A percentile compares a stretch with the other conserved stretches of the same genome.
Evolutionary conservation across 2,888 invertebrate genomes (phyloP).

Genomic region (Marasmarcha lunaedactyla): DNA sequence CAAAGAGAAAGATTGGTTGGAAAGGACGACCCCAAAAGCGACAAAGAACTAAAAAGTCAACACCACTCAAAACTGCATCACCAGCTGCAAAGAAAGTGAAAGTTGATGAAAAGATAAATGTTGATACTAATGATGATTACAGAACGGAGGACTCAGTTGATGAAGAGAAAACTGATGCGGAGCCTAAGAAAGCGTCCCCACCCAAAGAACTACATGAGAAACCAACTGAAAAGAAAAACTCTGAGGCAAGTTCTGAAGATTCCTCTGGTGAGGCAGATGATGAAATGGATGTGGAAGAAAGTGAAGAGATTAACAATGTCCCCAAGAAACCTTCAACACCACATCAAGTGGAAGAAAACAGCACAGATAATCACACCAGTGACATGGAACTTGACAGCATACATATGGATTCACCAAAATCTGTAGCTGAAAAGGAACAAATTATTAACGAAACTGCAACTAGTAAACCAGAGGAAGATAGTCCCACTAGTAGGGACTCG

Average conservation of each 20-base stretch:
- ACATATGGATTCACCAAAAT: conserved; percentile 60
- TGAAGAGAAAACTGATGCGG: conserved; percentile 21
- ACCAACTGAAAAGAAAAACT: conserved; percentile 40
- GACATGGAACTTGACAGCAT: conserved; percentile 64
- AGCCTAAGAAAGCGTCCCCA: conserved; percentile 15
- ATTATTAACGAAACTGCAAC: conserved; percentile 39
- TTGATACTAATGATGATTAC: conserved; percentile 25
- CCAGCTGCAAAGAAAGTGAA: conserved; percentile 45
- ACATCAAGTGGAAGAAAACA: conserved; percentile 43
- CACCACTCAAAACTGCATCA: conserved; percentile 23
- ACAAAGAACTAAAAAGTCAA: conserved; percentile 28
- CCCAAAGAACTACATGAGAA: conserved; percentile 27
- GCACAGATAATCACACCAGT: conserved; percentile 60
- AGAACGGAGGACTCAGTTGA: conserved; percentile 41
- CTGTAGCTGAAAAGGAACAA: conserved; percentile 48
- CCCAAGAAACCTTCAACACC: conserved; percentile 50
- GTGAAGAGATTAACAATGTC: conserved; percentile 49
- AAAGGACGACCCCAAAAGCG: conserved; percentile 53
- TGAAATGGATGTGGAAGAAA: conserved; percentile 75
- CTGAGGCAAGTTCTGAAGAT: conserved; percentile 69
- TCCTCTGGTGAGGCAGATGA: conserved; percentile 76
- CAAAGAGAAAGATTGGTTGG: conserved; percentile 64
- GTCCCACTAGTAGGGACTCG: conserved; percentile 5
- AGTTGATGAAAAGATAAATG: conserved; percentile 22
- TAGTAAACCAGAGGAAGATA: conserved; percentile 23